Conservation (phyloP, 2,888 invertebrate species). For the Parnassius smintheus region DNA sequence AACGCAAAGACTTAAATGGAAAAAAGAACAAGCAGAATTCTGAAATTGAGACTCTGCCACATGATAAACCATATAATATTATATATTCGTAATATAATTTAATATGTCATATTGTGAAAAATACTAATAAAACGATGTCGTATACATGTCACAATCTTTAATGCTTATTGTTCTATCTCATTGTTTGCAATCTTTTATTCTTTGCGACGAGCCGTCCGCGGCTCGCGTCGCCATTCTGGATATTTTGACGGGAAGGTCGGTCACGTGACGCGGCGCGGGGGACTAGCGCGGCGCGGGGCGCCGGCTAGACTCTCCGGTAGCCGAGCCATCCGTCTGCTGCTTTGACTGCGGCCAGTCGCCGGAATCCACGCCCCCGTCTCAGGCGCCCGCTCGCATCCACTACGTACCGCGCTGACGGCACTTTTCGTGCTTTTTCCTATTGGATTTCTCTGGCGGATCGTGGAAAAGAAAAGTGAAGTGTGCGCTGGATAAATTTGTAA, state of each 20-base stretch:
- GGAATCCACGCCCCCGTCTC: slow-evolving; percentile 72
- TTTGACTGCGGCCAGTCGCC: slow-evolving; percentile 72
- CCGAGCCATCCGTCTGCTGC: slow-evolving; percentile 81
- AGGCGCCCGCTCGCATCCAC: slow-evolving; percentile 41
- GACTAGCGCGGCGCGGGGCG: slow-evolving; percentile 53
- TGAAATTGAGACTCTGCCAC: too few species aligned
- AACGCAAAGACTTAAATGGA: too few species aligned
- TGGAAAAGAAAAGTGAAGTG: slow-evolving; percentile 20
- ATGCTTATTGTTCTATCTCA: not conserved
- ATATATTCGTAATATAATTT: too few species aligned
- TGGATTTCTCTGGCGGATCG: slow-evolving; percentile 29
- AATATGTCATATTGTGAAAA: too few species aligned
- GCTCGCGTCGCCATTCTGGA: slow-evolving; percentile 81
- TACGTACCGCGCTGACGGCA: slow-evolving; percentile 25
- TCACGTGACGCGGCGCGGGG: slow-evolving; percentile 85
- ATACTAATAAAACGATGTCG: too few species aligned
- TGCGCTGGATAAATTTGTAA: slow-evolving; percentile 5
- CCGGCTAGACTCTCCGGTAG: slow-evolving; percentile 85
- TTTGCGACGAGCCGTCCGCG: slow-evolving; percentile 57
- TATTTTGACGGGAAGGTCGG: slow-evolving; percentile 93
- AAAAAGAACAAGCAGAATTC: too few species aligned
- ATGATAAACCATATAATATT: too few species aligned
- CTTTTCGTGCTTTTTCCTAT: slow-evolving; percentile 46
- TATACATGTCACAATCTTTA: not conserved
- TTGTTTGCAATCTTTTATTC: slow-evolving; percentile 35